Conservation (phyloP, 2,797 vertebrate genomes). For the Sebastes oblongus region DNA sequence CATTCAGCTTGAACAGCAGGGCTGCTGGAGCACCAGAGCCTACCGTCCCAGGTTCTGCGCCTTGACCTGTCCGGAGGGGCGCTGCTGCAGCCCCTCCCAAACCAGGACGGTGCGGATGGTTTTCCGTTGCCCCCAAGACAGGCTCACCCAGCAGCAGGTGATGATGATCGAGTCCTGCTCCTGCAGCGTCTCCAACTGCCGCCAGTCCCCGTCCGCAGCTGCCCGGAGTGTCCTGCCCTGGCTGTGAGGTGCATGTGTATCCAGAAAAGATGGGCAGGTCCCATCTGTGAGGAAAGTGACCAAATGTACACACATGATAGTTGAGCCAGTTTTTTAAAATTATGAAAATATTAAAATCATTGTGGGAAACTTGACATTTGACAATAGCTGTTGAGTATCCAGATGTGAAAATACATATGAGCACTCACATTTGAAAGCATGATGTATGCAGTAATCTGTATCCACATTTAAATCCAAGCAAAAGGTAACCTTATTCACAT, state of each 20-base stretch:
- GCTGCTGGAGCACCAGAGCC: constrained; percentile 49
- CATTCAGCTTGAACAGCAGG: constrained; percentile 49
- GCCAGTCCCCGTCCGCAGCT: background rate
- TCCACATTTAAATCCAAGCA: background rate
- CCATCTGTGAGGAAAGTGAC: background rate
- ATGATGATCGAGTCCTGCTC: constrained; percentile 60
- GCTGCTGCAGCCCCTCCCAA: constrained; percentile 49
- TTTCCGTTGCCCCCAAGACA: constrained; percentile 41
- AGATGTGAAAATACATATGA: background rate
- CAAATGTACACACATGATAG: background rate
- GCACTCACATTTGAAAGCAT: background rate
- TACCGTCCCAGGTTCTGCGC: constrained; percentile 37
- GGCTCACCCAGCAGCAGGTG: constrained; percentile 34
- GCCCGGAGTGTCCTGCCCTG: background rate
- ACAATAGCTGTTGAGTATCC: background rate
- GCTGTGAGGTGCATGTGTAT: background rate
- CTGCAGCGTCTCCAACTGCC: constrained; percentile 47
- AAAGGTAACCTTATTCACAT: background rate
- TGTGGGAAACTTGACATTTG: background rate
- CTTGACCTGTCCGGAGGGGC: constrained; percentile 18
- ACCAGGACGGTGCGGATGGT: constrained; percentile 30
- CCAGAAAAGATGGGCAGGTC: constrained; percentile 6
- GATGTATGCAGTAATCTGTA: background rate
- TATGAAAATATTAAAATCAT: background rate
- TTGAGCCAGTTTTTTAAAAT: background rate